Evolutionary conservation across 2,888 invertebrate species (phyloP).

Genomic region (Sphinx pinastri): DNA sequence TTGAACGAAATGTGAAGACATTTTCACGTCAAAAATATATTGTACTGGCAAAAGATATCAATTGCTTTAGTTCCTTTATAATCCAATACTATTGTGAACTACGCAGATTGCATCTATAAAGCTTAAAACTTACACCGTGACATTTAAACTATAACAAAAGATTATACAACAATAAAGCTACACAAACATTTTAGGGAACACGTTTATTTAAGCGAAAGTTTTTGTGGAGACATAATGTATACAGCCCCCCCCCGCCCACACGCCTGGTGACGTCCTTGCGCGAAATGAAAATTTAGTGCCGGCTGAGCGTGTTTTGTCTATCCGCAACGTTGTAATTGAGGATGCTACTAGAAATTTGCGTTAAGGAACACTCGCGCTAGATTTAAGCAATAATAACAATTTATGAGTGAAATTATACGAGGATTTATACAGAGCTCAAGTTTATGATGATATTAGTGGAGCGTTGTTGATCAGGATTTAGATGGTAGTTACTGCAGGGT

Average conservation of each 20-base stretch:
- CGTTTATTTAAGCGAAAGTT: constrained; percentile 42
- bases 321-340: constrained; percentile 26
- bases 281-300: constrained; percentile 42
- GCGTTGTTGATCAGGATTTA: not conserved
- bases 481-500: not conserved
- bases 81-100: too few relatives aligned
- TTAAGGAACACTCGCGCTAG: constrained; percentile 12
- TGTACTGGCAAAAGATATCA: too few relatives aligned
- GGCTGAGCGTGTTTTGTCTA: constrained; percentile 34
- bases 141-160: not conserved
- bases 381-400: constrained; percentile 16
- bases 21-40: too few relatives aligned
- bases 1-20: too few relatives aligned
- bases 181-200: not conserved
- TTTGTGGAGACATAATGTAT: constrained; percentile 29
- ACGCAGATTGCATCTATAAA: too few relatives aligned
- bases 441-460: constrained; percentile 28
- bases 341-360: constrained; percentile 12
- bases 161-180: not conserved
- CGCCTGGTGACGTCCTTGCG: constrained; percentile 29
- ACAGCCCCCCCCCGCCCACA: constrained; percentile 24
- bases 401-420: constrained; percentile 20
- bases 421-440: constrained; percentile 10
- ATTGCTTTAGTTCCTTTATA: too few relatives aligned
- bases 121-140: too few relatives aligned